Conservation (phyloP, 37 sponge, comb jelly and placozoan genomes). For the Spongilla lacustris region DNA sequence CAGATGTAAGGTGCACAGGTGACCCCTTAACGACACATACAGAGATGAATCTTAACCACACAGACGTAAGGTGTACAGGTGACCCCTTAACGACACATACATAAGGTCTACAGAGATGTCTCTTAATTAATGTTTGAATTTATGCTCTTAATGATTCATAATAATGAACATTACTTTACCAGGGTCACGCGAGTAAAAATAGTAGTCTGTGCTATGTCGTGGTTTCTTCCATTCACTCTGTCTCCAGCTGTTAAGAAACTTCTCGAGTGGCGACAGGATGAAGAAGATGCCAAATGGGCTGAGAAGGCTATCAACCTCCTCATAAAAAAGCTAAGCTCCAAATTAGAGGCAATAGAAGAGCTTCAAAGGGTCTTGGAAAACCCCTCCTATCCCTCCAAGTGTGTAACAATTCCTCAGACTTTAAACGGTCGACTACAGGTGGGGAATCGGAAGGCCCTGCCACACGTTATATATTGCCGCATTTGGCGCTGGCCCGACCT, state of each 20-base stretch:
- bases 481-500: slow-evolving; percentile 75
- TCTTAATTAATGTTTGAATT: too few species aligned
- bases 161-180: too few species aligned
- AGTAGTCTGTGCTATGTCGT: too few species aligned
- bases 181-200: too few species aligned
- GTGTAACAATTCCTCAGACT: slow-evolving; percentile 43
- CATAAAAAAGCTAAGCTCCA: slow-evolving; percentile 30
- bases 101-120: too few species aligned
- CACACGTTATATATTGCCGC: slow-evolving; percentile 75
- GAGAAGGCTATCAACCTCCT: slow-evolving; percentile 51
- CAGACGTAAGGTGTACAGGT: too few species aligned
- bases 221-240: background rate
- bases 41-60: too few species aligned
- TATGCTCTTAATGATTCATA: too few species aligned
- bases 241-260: slow-evolving; percentile 42
- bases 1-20: too few species aligned
- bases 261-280: slow-evolving; percentile 42
- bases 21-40: too few species aligned
- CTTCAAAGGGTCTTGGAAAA: slow-evolving; percentile 19
- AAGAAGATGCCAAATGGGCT: slow-evolving; percentile 51
- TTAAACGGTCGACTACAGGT: slow-evolving; percentile 46
- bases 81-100: too few species aligned
- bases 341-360: slow-evolving; percentile 27
- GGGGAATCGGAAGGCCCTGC: slow-evolving; percentile 45
- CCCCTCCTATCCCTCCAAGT: slow-evolving; percentile 17